phyloP scores from a whole-genome alignment of 2,797 vertebrate species.

The Luscinia luscinia region DNA sequence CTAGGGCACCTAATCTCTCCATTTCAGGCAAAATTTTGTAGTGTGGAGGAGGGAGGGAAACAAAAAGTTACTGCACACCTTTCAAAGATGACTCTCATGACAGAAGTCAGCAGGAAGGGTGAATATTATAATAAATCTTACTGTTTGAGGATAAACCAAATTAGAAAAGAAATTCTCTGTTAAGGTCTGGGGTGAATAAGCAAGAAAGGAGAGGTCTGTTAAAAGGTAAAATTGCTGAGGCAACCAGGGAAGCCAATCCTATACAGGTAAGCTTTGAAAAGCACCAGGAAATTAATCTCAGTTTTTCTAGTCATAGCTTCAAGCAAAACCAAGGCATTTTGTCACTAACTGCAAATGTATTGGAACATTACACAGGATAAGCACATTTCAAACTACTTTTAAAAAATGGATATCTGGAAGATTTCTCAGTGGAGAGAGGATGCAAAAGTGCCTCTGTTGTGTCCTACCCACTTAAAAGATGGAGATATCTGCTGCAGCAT shows the following conservation, averaged over 20 bases:
- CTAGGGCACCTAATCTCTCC: constrained; percentile 27
- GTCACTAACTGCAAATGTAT: background rate
- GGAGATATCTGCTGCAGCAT: constrained; percentile 10
- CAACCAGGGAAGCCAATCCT: background rate
- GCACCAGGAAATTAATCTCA: background rate
- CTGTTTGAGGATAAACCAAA: background rate
- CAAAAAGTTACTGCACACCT: background rate
- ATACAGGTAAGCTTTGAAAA: background rate
- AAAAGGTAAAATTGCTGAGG: background rate
- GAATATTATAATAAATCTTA: background rate
- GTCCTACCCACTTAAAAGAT: constrained; percentile 11
- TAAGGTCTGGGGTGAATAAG: background rate
- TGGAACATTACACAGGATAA: background rate
- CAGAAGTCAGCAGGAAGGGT: background rate
- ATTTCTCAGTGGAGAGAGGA: background rate
- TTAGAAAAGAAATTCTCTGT: background rate
- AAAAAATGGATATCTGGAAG: background rate
- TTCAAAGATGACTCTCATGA: background rate
- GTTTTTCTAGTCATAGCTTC: background rate
- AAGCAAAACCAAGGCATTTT: constrained; percentile 9
- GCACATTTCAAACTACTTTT: background rate
- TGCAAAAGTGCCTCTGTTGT: constrained; percentile 15
- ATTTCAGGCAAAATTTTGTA: constrained; percentile 17
- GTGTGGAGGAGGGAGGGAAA: background rate
- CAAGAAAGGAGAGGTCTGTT: background rate